Evolutionary conservation across 53 echinoderm and acorn worm genomes (phyloP), one percentile per base, ranked within the genome.

Genomic region (Crossaster papposus): DNA sequence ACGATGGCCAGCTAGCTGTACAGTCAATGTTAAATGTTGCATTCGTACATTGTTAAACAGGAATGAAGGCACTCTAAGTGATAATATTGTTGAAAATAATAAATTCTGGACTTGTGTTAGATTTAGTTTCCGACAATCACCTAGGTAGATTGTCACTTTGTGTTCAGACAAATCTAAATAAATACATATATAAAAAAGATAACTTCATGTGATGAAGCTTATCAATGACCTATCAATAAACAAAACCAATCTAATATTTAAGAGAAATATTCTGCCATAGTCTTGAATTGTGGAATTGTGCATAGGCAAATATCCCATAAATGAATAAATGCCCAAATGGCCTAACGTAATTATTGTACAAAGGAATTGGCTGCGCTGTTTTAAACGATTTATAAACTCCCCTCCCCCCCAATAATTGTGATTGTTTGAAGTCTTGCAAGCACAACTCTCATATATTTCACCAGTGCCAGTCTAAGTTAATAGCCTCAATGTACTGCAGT

Each of bases 31-130:
- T 86, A 2, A 74, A 24, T n/a, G 29, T 54, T 54, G n/a, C 52
- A 50, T 70, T 24, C 30, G 33, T 31, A 30, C 22, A 38, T 72
- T 72, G 71, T 72, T 72, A 23, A 79, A 30, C 0, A 81, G 28
- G 33, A 74, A 75, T 7, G 9, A 5, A 58, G 86, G 86, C 86
- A 86, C 86, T 86, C 53, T 86, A 86, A 85, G 3, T 68, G 31
- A 74, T 12, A 4, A 31, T 14, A 71, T 30, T 3, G 13, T 71
- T 30, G 71, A 29, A 71, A 44, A 44, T 7, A n/a, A 28, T 28
- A 13, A 31, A 30, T 5, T 71, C 71, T 28, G 0, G 28, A 26
- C 68, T 68, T 68, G 68, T n/a, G 68, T 28, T 28, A 68, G 24
- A 5, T 32, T 17, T 74, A 74, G 75, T 17, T 35, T 35, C 12